Evolutionary conservation across 1,140 invertebrate species (phyloP), one percentile per base, ranked within the genome.

Genomic region (Drosophila paulistorum): DNA sequence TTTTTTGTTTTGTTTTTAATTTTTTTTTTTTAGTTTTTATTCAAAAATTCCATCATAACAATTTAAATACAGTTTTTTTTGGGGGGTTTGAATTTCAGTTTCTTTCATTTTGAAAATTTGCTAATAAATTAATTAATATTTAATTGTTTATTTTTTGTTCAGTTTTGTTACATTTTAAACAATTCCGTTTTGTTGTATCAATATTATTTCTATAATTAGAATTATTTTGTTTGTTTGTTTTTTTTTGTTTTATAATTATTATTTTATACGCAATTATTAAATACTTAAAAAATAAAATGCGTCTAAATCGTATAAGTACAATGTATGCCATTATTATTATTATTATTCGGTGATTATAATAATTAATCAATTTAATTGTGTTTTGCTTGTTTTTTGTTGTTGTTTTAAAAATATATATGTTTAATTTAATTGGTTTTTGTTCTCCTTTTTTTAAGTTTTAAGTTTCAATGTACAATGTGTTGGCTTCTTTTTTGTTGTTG

Each of bases 281-380:
- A 87, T 80, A 80, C 79, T 87, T 87, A 87, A 35, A 82, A 87
- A 87, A 87, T 87, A 87, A 87, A 87, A 87, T 87, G 83, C 83
- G 79, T 87, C 76, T 80, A 80, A 82, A 82, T 80, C 55, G 76
- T 87, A 79, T 86, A 81, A 58, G 72, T 64, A 68, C 57, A 51
- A 51, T 68, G 63, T 48, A 64, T 68, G 54, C 64, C 51, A 65
- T 58, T 45, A 39, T 70, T 41, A 39, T 70, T 68, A 71, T 45
- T 54, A 65, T 69, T 55, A 55, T 65, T 78, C 62, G 39, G 54
- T 72, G 60, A 80, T 77, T 80, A 77, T 42, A 82, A 64, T 65
- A 71, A 68, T 69, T 80, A 77, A 74, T 79, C 75, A 76, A 85
- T 79, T 74, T 55, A 51, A 65, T 72, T 81, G 63, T 51, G 45